A percentile compares a stretch with the other conserved stretches of the same genome.
These are phyloP conservation scores for Neodiprion fabricii DNA, from an alignment of 1,140 invertebrate genomes.

Conservation along the genomic window DNA sequence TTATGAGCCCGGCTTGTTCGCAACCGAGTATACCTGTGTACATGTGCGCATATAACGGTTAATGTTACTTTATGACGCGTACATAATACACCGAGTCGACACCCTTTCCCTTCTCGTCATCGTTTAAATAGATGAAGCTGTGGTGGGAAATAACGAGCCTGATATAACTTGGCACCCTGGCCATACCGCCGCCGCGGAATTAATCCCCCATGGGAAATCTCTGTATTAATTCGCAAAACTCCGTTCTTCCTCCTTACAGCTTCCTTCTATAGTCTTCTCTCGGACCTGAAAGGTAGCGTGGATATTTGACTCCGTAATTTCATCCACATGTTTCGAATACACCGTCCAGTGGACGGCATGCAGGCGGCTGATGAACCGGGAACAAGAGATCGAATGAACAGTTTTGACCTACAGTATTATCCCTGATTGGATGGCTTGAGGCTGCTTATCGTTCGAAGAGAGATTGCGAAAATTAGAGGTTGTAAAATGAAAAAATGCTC, in stretches of 20 bases:
- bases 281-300: no score
- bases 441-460: neutral
- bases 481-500: neutral
- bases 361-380: neutral
- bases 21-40: neutral
- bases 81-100: neutral
- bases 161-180: neutral
- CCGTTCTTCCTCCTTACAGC: no score
- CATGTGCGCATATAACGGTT: neutral
- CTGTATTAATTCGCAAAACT: no score
- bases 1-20: neutral
- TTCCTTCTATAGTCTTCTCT: no score
- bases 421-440: neutral
- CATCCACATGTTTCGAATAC: no score
- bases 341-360: no score
- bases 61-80: neutral
- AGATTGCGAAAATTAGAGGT: neutral
- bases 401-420: neutral
- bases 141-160: neutral
- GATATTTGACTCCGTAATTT: no score
- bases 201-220: no score
- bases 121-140: neutral
- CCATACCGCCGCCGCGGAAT: no score
- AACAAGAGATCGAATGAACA: neutral
- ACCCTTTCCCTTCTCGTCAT: slow-evolving; percentile 2